Evolutionary conservation across 92 coral and sea anemone species (phyloP), one percentile per base, ranked within the genome.

Genomic region (Parazoanthus swiftii): DNA sequence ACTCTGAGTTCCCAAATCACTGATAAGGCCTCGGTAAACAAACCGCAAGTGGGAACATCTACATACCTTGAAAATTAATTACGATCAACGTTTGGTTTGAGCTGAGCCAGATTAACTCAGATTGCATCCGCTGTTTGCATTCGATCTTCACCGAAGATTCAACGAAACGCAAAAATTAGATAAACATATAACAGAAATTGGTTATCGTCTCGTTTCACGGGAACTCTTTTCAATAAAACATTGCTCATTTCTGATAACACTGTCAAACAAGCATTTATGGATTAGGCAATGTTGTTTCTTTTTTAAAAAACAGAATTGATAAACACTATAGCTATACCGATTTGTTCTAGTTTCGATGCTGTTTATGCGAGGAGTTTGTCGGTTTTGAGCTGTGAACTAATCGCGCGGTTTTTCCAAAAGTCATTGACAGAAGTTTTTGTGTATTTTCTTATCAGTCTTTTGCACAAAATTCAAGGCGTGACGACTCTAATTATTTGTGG

Each of bases 391-490:
- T 54, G 11, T 79, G 70, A 63, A 23, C 9, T 25, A 3, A 1
- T 29, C 37, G 39, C 70, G n/a, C 44, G n/a, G 35, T 51, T 79
- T 29, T 42, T 44, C 54, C 54, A 38, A 16, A 26, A 54, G 21
- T 79, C 11, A 39, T 50, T 51, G 15, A 15, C n/a, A 39, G 83
- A 79, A 79, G 9, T 58, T 44, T 56, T 79, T 51, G 83, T 29
- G 43, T 79, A 56, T 26, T 51, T 78, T 79, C 67, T 79, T 79
- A 79, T 79, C 83, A 79, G 83, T 48, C 11, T 79, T 79, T 79
- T 35, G 70, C 83, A 79, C 67, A 3, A 9, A 79, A 50, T 51
- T 79, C 26, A 29, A 51, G 83, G 83, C 67, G 83, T 36, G 83
- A 51, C 70, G 70, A 79, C 29, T 79, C 14, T 51, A 50, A 51